phyloP scores from a whole-genome alignment of 2,888 invertebrate genomes.

The Elegia similella region DNA sequence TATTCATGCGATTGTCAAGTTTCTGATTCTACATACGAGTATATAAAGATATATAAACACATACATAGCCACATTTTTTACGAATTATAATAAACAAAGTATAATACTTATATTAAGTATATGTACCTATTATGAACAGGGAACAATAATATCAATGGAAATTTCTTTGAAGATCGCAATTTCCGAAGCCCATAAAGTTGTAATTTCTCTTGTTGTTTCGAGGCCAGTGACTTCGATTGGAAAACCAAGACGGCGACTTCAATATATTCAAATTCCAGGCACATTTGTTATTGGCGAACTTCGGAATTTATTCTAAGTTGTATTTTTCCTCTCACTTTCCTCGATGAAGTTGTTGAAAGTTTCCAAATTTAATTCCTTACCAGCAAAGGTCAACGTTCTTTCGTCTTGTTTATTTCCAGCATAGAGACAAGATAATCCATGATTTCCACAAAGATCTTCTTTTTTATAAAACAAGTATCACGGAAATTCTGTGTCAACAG shows the following conservation, averaged over 20 bases:
- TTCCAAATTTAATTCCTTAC: not conserved
- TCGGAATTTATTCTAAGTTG: slow-evolving; percentile 10
- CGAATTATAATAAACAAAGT: too few species aligned
- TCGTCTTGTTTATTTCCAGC: not conserved
- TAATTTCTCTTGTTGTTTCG: slow-evolving; percentile 16
- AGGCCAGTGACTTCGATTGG: not conserved
- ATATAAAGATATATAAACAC: too few species aligned
- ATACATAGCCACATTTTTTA: not conserved
- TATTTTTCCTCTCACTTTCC: slow-evolving; percentile 13
- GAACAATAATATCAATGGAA: slow-evolving; percentile 3
- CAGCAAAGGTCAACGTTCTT: not conserved
- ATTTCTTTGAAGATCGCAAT: not conserved
- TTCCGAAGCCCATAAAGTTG: slow-evolving; percentile 13
- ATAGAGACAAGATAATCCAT: too few species aligned
- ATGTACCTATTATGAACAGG: not conserved
- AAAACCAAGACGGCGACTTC: slow-evolving; percentile 5
- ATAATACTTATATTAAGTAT: too few species aligned
- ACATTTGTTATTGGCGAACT: slow-evolving; percentile 14
- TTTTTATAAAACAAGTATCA: too few species aligned
- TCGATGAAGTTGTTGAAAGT: not conserved
- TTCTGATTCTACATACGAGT: too few species aligned
- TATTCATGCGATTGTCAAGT: too few species aligned
- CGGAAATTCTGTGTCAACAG: too few species aligned
- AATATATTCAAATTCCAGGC: slow-evolving; percentile 15
- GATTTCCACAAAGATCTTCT: too few species aligned